Base-by-base conservation (phyloP, 1,140 invertebrate genomes). In the Monomorium pharaonis region DNA sequence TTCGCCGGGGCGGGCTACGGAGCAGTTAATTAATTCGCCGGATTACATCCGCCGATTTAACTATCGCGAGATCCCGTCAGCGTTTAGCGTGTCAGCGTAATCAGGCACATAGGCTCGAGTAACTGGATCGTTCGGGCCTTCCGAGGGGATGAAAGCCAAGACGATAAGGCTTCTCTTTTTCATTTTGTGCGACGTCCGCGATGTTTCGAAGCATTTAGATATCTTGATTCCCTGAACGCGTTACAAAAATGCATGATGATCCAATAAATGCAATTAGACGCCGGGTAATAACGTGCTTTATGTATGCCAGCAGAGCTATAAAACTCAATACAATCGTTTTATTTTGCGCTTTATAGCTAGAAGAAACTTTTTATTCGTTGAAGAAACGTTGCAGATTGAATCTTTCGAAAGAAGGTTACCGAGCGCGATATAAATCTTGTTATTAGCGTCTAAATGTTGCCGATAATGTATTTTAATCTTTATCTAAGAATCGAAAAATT, bases 11-110 rank as follows among this genome's bases (percentile, higher is more conserved):
- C 24, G n/a, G 33, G 24, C 24, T 49, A 24, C 24, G 18, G 27
- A n/a, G 24, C 27, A 5, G 54, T 51, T 87, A 86, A 87, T 86
- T 87, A 70, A 87, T 77, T 87, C 63, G 27, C 42, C 44, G 44
- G 33, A 85, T 86, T 85, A 21, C 65, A 27, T 56, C 72, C 49
- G 30, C n/a, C 49, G 67, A 84, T 85, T 76, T 47, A 10, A 16
- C 81, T 33, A 85, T 76, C 60, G 12, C 65, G 42, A 24, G n/a
- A 42, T 54, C 37, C 6, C 30, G 67, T 47, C 63, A 9, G 42
- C 54, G 1, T 37, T n/a, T 4, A 16, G 37, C 56, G 27, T 27
- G 49, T 56, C 33, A 24, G 54, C 54, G 58, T 78, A 85, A 85
- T 76, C 49, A 33, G 27, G 5, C 27, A n/a, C 42, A 54, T 63